These are phyloP conservation scores for Drosophila vallismaia DNA, from an alignment of 2,888 invertebrate genomes.

Conservation along the genomic window DNA sequence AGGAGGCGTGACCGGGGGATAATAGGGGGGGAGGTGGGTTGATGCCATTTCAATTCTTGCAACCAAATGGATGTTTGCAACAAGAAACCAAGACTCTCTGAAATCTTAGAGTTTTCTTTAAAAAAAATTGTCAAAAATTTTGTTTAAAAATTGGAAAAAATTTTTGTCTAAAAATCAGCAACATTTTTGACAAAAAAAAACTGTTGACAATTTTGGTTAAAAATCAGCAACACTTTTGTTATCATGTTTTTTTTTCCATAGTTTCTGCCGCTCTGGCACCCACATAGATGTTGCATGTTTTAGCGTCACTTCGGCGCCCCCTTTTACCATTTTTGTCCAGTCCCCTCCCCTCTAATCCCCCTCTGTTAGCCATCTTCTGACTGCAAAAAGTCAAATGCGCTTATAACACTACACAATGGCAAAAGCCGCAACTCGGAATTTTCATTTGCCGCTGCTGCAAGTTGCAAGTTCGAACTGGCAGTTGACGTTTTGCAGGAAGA, in stretches of 20 bases:
- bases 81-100: background rate
- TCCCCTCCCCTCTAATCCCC: background rate
- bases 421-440: conserved; percentile 26
- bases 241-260: background rate
- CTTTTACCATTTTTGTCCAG: background rate
- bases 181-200: too few relatives aligned
- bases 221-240: too few relatives aligned
- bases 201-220: too few relatives aligned
- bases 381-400: conserved; percentile 64
- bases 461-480: conserved; percentile 22
- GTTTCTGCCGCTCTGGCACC: background rate
- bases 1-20: background rate
- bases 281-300: conserved; percentile 8
- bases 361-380: background rate
- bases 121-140: too few relatives aligned
- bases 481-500: background rate
- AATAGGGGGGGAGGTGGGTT: too few relatives aligned
- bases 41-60: conserved; percentile 21
- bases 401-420: conserved; percentile 58
- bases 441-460: conserved; percentile 11
- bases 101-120: background rate
- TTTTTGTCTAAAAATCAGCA: too few relatives aligned
- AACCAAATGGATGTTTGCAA: background rate
- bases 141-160: too few relatives aligned
- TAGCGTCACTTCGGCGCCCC: background rate